These are phyloP conservation scores for Etheostoma perlongum DNA, from an alignment of 2,797 vertebrate genomes.

Conservation along the genomic window DNA sequence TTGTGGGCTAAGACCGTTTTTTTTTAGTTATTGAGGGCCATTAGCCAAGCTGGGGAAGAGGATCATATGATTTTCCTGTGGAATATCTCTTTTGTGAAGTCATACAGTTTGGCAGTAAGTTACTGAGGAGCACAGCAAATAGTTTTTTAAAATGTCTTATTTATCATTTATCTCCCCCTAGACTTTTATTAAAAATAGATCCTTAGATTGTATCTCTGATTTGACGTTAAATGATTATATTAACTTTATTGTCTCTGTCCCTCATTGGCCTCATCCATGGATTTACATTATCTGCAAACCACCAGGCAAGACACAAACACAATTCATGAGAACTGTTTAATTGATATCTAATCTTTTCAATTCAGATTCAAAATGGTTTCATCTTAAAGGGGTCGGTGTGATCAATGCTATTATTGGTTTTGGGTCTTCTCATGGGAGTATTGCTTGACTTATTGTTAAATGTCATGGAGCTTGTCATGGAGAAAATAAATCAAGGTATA, in stretches of 20 bases:
- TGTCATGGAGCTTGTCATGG: conserved; percentile 29
- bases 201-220: background rate
- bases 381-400: background rate
- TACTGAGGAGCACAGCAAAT: conserved; percentile 9
- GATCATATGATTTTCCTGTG: conserved; percentile 13
- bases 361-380: background rate
- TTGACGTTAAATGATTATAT: background rate
- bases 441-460: background rate
- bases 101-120: conserved; percentile 23
- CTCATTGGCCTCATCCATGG: background rate
- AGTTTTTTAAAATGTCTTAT: background rate
- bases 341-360: conserved; percentile 3
- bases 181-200: background rate
- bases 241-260: background rate
- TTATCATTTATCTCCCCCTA: background rate
- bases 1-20: conserved; percentile 17
- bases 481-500: conserved; percentile 32
- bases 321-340: background rate
- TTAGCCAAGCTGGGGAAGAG: conserved; percentile 3
- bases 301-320: background rate
- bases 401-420: background rate
- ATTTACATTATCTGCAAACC: conserved; percentile 2
- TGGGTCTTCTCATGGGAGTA: background rate
- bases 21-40: background rate
- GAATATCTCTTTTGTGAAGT: background rate